These are phyloP conservation scores for Drosophila atroscutellata DNA, from an alignment of 2,888 invertebrate genomes.

Conservation along the genomic window DNA sequence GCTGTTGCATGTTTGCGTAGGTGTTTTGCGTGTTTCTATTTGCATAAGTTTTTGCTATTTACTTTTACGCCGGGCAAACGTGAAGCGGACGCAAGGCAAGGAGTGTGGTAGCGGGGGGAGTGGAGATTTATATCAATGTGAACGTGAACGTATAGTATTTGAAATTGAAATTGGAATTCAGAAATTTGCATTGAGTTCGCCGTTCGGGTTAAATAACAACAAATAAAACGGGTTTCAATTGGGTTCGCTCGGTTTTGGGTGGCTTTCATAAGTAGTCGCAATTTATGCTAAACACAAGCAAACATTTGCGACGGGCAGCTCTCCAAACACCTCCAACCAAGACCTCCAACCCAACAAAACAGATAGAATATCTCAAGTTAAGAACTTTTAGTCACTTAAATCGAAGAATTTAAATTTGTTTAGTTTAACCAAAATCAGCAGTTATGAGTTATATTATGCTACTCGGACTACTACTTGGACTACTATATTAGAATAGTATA, in stretches of 20 bases:
- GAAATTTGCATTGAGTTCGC: constrained; percentile 45
- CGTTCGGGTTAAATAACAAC: constrained; percentile 33
- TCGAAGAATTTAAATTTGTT: neutral
- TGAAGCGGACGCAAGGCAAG: neutral
- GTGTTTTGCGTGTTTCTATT: constrained; percentile 70
- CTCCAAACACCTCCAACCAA: no score
- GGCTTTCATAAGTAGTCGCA: constrained; percentile 37
- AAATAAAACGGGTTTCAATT: constrained; percentile 54
- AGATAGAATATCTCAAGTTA: neutral
- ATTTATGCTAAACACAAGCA: constrained; percentile 46
- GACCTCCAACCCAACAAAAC: neutral
- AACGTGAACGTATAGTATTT: constrained; percentile 14
- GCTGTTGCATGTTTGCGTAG: constrained; percentile 63
- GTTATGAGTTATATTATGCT: no score
- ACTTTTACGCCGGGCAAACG: constrained; percentile 42
- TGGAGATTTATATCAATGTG: constrained; percentile 30
- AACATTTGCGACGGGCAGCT: constrained; percentile 24
- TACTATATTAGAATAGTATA: neutral
- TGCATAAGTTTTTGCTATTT: constrained; percentile 65
- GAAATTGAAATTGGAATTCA: constrained; percentile 50
- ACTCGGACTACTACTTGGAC: neutral
- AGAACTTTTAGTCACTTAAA: constrained; percentile 5
- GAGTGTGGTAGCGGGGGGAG: neutral
- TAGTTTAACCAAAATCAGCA: neutral
- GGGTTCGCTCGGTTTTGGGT: neutral